These are phyloP conservation scores for Clavelina lepadiformis DNA, from an alignment of 23 tunicate species.

Conservation along the genomic window DNA sequence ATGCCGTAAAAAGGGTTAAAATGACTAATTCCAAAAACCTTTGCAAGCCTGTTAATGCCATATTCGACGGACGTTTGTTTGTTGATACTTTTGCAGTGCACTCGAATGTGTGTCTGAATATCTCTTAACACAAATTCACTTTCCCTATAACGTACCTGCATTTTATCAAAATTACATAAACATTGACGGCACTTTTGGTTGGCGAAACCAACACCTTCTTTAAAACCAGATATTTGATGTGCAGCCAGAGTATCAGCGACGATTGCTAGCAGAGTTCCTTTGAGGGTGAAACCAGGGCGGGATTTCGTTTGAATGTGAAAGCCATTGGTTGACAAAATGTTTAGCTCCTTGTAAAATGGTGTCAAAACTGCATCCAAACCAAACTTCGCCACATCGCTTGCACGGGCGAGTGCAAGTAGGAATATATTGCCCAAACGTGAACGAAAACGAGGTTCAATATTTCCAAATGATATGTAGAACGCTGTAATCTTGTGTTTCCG, in stretches of 20 bases:
- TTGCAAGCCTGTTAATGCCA: conserved; percentile 9
- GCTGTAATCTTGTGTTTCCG: conserved; percentile 2
- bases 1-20: conserved; percentile 7
- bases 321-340: conserved; percentile 2
- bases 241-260: conserved; percentile 15
- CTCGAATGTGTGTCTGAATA: conserved; percentile 1
- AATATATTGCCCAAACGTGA: not conserved
- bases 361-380: not conserved
- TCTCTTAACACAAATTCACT: conserved; percentile 8
- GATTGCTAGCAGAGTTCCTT: conserved; percentile 8
- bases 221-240: conserved; percentile 17
- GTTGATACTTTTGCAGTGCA: conserved; percentile 10
- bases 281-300: too few species aligned
- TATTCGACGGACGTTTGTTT: conserved; percentile 2
- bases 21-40: conserved; percentile 2
- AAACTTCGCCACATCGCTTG: not conserved
- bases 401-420: not conserved
- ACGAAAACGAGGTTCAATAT: conserved; percentile 3
- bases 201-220: conserved; percentile 25
- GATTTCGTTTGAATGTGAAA: not conserved
- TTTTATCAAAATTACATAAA: not conserved
- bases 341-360: conserved; percentile 4
- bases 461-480: conserved; percentile 4
- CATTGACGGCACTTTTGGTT: conserved; percentile 9
- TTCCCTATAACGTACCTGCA: not conserved